Percentiles rank a stretch among this genome's conserved stretches.
Evolutionary conservation across 2,888 invertebrate genomes (phyloP).

Genomic region (Ligdia adustata): DNA sequence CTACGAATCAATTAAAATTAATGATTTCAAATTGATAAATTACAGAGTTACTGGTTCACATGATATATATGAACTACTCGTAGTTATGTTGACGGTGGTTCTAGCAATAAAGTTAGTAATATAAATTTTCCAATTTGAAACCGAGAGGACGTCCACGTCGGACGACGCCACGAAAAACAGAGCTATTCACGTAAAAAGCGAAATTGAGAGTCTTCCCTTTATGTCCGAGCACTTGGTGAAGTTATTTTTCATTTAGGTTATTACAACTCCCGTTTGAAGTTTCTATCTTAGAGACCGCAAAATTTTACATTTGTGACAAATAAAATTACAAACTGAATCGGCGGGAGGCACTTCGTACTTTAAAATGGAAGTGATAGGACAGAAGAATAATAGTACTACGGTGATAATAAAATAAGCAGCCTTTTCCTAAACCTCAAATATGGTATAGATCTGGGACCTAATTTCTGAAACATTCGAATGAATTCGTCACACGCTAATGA

Average conservation of each 20-base stretch:
- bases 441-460: too few species aligned
- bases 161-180: slow-evolving; percentile 15
- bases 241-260: slow-evolving; percentile 44
- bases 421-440: too few species aligned
- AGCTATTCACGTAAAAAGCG: slow-evolving; percentile 38
- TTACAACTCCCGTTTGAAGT: slow-evolving; percentile 14
- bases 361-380: too few species aligned
- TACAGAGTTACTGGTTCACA: neutral
- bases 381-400: too few species aligned
- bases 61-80: too few species aligned
- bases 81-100: neutral
- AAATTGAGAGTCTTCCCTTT: slow-evolving; percentile 39
- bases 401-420: too few species aligned
- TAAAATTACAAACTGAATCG: too few species aligned
- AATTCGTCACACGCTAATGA: too few species aligned
- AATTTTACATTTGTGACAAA: slow-evolving; percentile 3
- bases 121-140: slow-evolving; percentile 6
- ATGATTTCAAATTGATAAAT: neutral
- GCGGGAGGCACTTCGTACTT: too few species aligned
- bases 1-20: too few species aligned
- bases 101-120: slow-evolving; percentile 1
- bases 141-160: neutral
- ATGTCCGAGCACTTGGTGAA: slow-evolving; percentile 38
- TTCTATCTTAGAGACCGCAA: slow-evolving; percentile 24
- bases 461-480: too few species aligned